phyloP scores from a whole-genome alignment of 2,888 invertebrate species.

The Andrena minutula region DNA sequence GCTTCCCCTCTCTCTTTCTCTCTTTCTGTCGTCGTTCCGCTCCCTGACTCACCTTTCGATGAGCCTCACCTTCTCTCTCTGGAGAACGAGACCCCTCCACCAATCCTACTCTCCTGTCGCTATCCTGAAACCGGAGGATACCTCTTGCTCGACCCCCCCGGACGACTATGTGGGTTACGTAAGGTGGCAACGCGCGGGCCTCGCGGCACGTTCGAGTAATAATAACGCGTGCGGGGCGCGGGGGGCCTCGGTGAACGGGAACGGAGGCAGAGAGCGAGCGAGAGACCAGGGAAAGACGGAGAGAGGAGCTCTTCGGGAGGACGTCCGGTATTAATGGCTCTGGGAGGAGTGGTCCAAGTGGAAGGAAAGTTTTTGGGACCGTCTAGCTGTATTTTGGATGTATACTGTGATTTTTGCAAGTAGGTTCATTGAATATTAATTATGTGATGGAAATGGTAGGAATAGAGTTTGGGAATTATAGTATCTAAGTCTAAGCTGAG shows the following conservation, averaged over 20 bases:
- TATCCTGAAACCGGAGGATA: slow-evolving; percentile 42
- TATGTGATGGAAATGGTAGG: too few relatives aligned
- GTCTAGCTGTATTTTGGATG: not conserved
- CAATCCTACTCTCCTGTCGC: slow-evolving; percentile 25
- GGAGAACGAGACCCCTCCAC: slow-evolving; percentile 8
- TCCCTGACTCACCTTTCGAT: slow-evolving; percentile 43
- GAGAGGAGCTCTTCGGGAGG: slow-evolving; percentile 10
- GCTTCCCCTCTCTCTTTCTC: slow-evolving; percentile 65
- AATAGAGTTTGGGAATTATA: too few relatives aligned
- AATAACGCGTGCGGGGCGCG: slow-evolving; percentile 62
- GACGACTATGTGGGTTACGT: slow-evolving; percentile 67
- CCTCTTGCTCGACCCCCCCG: slow-evolving; percentile 52
- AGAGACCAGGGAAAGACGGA: not conserved
- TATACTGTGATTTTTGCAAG: too few relatives aligned
- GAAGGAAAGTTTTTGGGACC: not conserved
- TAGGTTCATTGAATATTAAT: too few relatives aligned
- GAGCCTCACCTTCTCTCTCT: slow-evolving; percentile 9
- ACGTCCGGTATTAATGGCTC: slow-evolving; percentile 22
- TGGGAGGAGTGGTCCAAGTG: slow-evolving; percentile 3
- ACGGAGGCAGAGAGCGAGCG: slow-evolving; percentile 3
- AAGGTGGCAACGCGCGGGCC: slow-evolving; percentile 70
- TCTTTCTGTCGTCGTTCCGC: slow-evolving; percentile 58
- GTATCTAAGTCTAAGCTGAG: too few relatives aligned
- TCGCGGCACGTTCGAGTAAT: slow-evolving; percentile 67
- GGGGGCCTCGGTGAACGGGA: slow-evolving; percentile 40